A percentile compares a stretch with the other conserved stretches of the same genome.
Evolutionary conservation across 2,113 vertebrate genomes (phyloP).

Genomic region (Nothoprocta perdicaria): DNA sequence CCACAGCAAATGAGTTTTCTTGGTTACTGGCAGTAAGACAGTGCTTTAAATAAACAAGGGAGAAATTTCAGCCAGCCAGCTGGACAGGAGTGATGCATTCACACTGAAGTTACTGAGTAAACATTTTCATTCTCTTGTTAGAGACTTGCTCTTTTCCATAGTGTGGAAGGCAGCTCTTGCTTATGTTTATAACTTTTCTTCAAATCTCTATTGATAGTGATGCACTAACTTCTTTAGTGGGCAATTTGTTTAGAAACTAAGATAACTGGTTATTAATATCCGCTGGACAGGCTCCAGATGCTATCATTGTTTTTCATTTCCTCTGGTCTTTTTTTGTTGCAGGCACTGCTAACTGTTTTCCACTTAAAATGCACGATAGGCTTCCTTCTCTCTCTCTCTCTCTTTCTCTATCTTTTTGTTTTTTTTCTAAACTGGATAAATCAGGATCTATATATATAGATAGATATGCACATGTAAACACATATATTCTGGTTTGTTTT

Average conservation of each 20-base stretch:
- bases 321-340: background rate
- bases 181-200: background rate
- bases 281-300: background rate
- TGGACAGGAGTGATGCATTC: background rate
- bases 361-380: background rate
- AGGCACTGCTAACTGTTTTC: background rate
- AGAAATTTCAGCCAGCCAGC: background rate
- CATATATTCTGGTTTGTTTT: background rate
- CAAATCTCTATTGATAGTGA: background rate
- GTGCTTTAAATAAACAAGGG: background rate
- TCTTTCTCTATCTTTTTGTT: background rate
- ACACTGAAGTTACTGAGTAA: background rate
- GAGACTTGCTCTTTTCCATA: background rate
- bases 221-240: background rate
- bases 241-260: background rate
- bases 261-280: background rate
- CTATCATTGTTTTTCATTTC: background rate
- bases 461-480: no score
- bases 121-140: background rate
- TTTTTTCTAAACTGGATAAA: background rate
- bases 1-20: background rate
- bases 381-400: background rate
- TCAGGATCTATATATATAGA: background rate
- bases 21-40: background rate
- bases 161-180: background rate